phyloP scores from a whole-genome alignment of 2,113 vertebrate species.

The Tachysurus fulvidraco region DNA sequence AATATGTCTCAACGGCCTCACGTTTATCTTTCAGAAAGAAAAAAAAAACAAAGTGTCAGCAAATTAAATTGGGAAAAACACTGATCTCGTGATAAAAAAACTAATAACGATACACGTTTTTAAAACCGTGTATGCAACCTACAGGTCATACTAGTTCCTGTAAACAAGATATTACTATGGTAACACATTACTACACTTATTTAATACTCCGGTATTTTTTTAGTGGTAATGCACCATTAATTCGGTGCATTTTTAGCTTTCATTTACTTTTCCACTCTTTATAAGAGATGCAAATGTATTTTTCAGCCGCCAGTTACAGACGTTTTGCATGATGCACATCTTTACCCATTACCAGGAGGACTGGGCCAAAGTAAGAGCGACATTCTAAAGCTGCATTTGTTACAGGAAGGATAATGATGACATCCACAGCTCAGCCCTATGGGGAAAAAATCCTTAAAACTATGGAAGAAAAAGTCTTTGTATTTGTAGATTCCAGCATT shows the following conservation, averaged over 20 bases:
- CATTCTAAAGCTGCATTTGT: conserved; percentile 26
- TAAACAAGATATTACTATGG: neutral
- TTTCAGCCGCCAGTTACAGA: neutral
- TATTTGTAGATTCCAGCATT: conserved; percentile 15
- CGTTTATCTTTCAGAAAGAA: neutral
- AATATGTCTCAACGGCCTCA: neutral
- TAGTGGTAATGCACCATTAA: neutral
- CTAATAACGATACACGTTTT: neutral
- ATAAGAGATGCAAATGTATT: neutral
- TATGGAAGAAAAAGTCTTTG: neutral
- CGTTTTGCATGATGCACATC: neutral
- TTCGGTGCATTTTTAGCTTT: neutral
- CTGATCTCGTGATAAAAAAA: neutral
- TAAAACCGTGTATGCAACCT: neutral
- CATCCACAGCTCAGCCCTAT: neutral
- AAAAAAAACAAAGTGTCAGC: neutral
- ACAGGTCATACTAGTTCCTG: neutral
- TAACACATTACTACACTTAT: neutral
- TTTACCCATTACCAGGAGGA: neutral
- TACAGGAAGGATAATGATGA: neutral
- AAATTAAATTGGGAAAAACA: neutral
- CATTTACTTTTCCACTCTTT: neutral
- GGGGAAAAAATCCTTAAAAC: conserved; percentile 14
- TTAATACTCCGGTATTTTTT: neutral
- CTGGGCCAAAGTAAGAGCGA: neutral